Conservation (phyloP, 2,888 invertebrate genomes). For the Hydrotaea diabolus region DNA sequence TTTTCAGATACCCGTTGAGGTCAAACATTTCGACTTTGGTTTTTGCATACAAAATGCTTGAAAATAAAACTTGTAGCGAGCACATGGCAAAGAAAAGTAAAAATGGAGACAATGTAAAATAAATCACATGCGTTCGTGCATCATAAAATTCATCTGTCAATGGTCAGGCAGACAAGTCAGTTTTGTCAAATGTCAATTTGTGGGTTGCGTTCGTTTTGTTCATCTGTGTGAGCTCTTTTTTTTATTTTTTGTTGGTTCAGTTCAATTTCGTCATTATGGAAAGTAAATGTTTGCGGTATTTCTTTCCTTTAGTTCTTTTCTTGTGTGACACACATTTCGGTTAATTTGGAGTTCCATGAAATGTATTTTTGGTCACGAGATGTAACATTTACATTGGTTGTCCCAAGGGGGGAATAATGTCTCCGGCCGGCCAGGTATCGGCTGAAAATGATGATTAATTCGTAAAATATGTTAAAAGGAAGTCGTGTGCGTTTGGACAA, state of each 20-base stretch:
- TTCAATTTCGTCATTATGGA: slow-evolving; percentile 26
- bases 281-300: not conserved
- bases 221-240: not conserved
- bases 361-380: slow-evolving; percentile 18
- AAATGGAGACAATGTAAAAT: not conserved
- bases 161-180: no score
- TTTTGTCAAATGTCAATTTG: slow-evolving; percentile 46
- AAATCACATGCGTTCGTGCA: slow-evolving; percentile 9
- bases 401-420: not conserved
- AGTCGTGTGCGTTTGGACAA: not conserved
- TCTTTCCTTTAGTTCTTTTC: not conserved
- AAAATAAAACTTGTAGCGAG: no score
- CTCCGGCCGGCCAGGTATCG: not conserved
- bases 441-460: not conserved
- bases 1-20: not conserved
- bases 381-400: slow-evolving; percentile 1
- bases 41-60: no score
- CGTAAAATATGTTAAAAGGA: not conserved
- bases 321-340: slow-evolving; percentile 25
- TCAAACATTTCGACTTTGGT: not conserved
- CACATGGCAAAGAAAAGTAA: no score
- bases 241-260: no score
- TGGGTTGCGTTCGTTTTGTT: not conserved
- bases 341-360: slow-evolving; percentile 12
- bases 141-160: slow-evolving; percentile 45